A percentile compares a stretch with the other conserved stretches of the same genome.
phyloP scores from a whole-genome alignment of 2,888 invertebrate species.

The Cryptophagus acutangulus region DNA sequence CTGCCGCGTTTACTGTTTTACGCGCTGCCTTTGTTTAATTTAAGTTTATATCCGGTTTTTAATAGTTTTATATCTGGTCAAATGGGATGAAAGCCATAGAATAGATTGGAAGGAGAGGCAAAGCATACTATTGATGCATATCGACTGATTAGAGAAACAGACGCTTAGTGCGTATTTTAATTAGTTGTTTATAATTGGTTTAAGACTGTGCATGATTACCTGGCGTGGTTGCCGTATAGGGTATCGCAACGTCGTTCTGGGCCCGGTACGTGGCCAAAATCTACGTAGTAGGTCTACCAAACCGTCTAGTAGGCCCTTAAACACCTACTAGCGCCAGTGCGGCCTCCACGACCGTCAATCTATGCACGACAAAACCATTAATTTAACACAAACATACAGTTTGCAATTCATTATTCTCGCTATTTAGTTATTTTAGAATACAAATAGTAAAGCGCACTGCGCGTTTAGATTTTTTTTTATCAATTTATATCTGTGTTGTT shows the following conservation, averaged over 20 bases:
- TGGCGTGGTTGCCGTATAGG: slow-evolving; percentile 42
- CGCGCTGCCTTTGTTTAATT: slow-evolving; percentile 30
- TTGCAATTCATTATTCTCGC: slow-evolving; percentile 23
- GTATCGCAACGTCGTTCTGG: slow-evolving; percentile 29
- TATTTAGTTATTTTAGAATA: slow-evolving; percentile 19
- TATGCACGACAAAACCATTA: slow-evolving; percentile 45
- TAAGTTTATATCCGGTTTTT: slow-evolving; percentile 27
- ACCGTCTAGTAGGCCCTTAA: slow-evolving; percentile 4
- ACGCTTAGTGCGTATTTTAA: slow-evolving; percentile 10
- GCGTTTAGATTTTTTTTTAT: slow-evolving; percentile 1
- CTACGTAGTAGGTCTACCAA: slow-evolving; percentile 7
- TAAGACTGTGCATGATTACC: slow-evolving; percentile 45
- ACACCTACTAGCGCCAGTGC: slow-evolving; percentile 5
- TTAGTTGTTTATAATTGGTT: slow-evolving; percentile 39
- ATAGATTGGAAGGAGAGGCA: slow-evolving; percentile 44
- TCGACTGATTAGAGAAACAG: slow-evolving; percentile 3
- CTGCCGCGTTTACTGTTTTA: slow-evolving; percentile 34
- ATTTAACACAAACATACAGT: slow-evolving; percentile 39
- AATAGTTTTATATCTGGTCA: slow-evolving; percentile 33
- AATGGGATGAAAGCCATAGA: slow-evolving; percentile 46
- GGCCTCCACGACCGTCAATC: slow-evolving; percentile 41
- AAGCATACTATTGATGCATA: slow-evolving; percentile 32
- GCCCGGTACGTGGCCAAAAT: slow-evolving; percentile 6
- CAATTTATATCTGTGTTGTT: slow-evolving; percentile 14
- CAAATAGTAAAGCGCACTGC: neutral